Conservation (phyloP, 2,888 invertebrate species). For the Polyommatus icarus region DNA sequence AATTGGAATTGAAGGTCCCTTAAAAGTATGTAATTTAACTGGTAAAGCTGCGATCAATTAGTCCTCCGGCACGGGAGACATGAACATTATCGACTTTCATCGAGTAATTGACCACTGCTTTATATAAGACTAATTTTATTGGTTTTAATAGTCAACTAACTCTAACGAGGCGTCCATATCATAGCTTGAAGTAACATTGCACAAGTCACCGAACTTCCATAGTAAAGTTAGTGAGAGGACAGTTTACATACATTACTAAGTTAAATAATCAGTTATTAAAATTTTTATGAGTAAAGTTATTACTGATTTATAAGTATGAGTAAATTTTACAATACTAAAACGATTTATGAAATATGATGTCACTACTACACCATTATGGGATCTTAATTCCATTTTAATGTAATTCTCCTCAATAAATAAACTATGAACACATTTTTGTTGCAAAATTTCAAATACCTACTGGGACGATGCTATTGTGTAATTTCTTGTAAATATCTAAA, state of each 20-base stretch:
- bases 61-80: constrained; percentile 40
- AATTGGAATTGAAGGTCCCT: constrained; percentile 81
- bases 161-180: constrained; percentile 77
- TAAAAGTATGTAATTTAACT: constrained; percentile 77
- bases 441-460: constrained; percentile 29
- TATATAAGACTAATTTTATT: constrained; percentile 74
- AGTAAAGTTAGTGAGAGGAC: constrained; percentile 66
- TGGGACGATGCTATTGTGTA: not conserved
- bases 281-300: constrained; percentile 59
- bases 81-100: constrained; percentile 36
- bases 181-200: constrained; percentile 74
- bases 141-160: constrained; percentile 75
- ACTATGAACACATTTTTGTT: constrained; percentile 29
- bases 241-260: constrained; percentile 61
- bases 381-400: constrained; percentile 78
- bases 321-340: constrained; percentile 63
- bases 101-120: constrained; percentile 74
- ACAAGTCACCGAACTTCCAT: constrained; percentile 74
- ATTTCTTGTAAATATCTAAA: not conserved
- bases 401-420: constrained; percentile 35
- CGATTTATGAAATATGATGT: constrained; percentile 53
- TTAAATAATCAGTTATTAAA: constrained; percentile 61
- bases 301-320: constrained; percentile 43
- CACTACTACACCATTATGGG: constrained; percentile 60
- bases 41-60: constrained; percentile 73